phyloP scores from a whole-genome alignment of 2,797 vertebrate genomes.

The Tinamus major region DNA sequence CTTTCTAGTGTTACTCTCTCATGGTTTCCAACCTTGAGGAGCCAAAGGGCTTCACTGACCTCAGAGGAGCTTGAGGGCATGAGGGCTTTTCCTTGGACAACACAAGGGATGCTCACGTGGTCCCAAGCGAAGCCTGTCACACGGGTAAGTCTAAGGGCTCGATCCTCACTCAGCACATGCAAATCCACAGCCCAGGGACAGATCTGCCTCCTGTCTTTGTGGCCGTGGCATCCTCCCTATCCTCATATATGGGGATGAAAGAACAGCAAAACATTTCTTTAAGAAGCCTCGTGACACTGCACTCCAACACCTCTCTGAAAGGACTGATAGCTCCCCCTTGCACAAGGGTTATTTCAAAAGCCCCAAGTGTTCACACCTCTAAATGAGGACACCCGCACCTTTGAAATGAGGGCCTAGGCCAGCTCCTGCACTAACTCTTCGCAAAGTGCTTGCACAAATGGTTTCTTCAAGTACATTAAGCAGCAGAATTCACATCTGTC shows the following conservation, averaged over 20 bases:
- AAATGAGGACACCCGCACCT: neutral
- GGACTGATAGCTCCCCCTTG: neutral
- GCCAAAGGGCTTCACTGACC: neutral
- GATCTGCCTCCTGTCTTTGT: neutral
- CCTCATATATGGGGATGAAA: neutral
- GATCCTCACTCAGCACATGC: neutral
- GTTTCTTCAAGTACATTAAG: neutral
- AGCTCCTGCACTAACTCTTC: neutral
- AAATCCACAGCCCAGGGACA: neutral
- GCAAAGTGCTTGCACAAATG: neutral
- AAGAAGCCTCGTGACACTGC: neutral
- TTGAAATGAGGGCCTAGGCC: neutral
- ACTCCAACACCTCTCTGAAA: neutral
- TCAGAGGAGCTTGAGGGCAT: neutral
- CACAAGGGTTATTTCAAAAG: neutral
- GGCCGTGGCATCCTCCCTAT: neutral
- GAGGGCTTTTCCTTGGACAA: neutral
- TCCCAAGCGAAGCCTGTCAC: neutral
- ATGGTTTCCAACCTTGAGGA: neutral
- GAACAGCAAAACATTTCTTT: neutral
- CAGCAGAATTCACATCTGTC: neutral
- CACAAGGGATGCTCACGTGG: no score
- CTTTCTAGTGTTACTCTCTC: neutral
- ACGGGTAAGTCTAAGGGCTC: neutral
- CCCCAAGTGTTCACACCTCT: neutral